Base-by-base conservation (phyloP, 2,113 vertebrate species). In the Pseudolaguvia tuberculata region DNA sequence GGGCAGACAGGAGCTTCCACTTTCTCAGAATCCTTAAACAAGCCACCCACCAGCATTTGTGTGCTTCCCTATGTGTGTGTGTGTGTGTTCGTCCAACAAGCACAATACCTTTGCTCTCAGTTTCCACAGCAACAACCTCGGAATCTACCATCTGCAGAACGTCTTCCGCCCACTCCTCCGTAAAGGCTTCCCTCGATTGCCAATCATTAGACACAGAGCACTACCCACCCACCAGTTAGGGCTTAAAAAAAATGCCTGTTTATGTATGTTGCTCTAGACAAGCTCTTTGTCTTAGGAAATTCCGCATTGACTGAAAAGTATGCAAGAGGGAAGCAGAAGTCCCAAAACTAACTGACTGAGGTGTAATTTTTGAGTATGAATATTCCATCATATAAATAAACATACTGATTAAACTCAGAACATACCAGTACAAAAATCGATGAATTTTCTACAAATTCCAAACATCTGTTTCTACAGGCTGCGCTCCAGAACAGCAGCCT, bases 41-140 rank as follows among this genome's bases (percentile, higher is more conserved):
- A 87, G 80, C 83, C 81, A 68, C 79, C 88, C 87, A 69, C 82
- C 80, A 86, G 74, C 78, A 57, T 18, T 29, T 21, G 56, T 53
- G 66, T 45, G 65, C 29, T 8, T 51, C 29, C 14, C n/a, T 42
- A n/a, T 21, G 39, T 47, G 35, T 42, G 61, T 45, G 17, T 10
- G 5, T 10, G 53, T 56, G 45, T 20, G 65, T 14, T 45, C n/a
- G 72, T 17, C 25, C 48, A 53, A 47, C 42, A 17, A 45, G 3
- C 79, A 77, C 78, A 83, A 83, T 88, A 87, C 85, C 87, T 87
- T 83, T 80, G 81, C 86, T 89, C 87, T 84, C 85, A 81, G 91
- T 91, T 89, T 89, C 90, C 91, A 91, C 87, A 90, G 90, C 91
- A 92, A 91, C 91, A 91, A 88, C 86, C 87, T 88, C 84, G 87